These are phyloP conservation scores for Antheraea yamamai DNA, from an alignment of 2,888 invertebrate genomes.

Conservation along the genomic window DNA sequence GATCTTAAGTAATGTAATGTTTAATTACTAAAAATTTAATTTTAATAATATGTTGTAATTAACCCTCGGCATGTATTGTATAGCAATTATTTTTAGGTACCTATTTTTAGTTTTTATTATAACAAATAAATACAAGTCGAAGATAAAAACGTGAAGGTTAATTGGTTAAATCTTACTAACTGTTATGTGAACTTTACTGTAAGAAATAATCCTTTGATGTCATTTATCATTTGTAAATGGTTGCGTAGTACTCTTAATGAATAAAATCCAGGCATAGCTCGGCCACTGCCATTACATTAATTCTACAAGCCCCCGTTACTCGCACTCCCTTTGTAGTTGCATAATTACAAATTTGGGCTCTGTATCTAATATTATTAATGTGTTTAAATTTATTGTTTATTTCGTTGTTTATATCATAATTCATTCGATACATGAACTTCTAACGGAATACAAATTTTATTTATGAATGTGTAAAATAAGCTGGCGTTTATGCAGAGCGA, in stretches of 20 bases:
- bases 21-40: too few species aligned
- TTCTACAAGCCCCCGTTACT: constrained; percentile 63
- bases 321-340: constrained; percentile 49
- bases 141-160: too few species aligned
- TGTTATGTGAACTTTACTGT: background rate
- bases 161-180: background rate
- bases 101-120: too few species aligned
- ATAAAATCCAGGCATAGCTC: constrained; percentile 77
- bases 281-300: constrained; percentile 65
- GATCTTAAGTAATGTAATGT: too few species aligned
- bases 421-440: too few species aligned
- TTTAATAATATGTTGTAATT: too few species aligned
- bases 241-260: constrained; percentile 68
- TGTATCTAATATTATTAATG: constrained; percentile 9
- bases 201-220: constrained; percentile 20
- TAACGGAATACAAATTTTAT: constrained; percentile 29
- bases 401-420: too few species aligned
- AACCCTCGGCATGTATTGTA: too few species aligned
- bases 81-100: too few species aligned
- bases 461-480: constrained; percentile 46
- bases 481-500: constrained; percentile 53
- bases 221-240: constrained; percentile 78
- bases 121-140: too few species aligned
- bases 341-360: constrained; percentile 33
- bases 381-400: background rate